These are phyloP conservation scores for Drosophila nr. perissopoda DNA, from an alignment of 2,888 invertebrate species.

Conservation along the genomic window DNA sequence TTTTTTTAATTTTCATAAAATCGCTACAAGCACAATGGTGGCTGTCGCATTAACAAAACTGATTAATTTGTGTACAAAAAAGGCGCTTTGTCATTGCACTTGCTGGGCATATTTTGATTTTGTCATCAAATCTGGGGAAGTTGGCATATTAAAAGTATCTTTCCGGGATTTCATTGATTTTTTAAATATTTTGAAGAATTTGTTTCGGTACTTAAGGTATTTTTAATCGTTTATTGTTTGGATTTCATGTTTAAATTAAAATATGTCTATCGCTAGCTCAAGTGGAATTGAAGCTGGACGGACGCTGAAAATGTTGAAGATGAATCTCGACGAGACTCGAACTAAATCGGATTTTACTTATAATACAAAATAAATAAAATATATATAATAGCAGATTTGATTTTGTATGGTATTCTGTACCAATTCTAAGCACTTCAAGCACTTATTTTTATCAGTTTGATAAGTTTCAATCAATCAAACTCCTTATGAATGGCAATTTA, in stretches of 20 bases:
- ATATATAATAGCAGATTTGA: not conserved
- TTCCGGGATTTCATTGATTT: not conserved
- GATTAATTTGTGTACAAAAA: slow-evolving; percentile 63
- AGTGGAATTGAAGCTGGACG: not conserved
- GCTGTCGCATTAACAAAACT: slow-evolving; percentile 51
- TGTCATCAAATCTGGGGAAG: not conserved
- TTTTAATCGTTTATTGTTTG: not conserved
- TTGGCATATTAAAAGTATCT: not conserved
- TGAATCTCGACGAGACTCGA: not conserved
- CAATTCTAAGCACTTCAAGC: not conserved
- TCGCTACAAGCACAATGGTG: slow-evolving; percentile 38
- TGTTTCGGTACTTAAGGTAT: not conserved
- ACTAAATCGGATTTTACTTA: not conserved
- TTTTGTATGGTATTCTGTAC: not conserved
- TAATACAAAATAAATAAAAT: not conserved
- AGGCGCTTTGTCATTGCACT: slow-evolving; percentile 39
- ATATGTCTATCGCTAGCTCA: not conserved
- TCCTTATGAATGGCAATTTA: not conserved
- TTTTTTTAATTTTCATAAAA: slow-evolving; percentile 71
- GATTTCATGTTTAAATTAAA: not conserved
- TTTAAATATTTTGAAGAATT: not conserved
- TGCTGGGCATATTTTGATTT: slow-evolving; percentile 6
- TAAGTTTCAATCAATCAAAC: not conserved
- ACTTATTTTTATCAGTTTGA: not conserved
- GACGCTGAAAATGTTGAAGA: not conserved